Base-by-base conservation (phyloP, 2,888 invertebrate genomes). In the Drosophila pseudotalamancana region DNA sequence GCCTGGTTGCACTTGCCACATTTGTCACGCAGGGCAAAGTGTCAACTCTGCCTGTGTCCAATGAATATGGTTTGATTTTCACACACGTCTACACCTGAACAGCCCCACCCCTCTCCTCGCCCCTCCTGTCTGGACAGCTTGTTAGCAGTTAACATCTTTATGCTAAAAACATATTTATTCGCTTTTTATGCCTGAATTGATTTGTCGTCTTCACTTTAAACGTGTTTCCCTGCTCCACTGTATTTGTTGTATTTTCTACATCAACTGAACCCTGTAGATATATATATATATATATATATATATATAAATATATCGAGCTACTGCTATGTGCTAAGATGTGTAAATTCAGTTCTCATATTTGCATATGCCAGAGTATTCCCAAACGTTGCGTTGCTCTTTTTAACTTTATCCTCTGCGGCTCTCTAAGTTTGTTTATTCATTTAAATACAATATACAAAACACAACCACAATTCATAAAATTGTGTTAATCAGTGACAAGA, bases 151-250 rank as follows among this genome's bases (percentile, higher is more conserved):
- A 88, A 79, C 89, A 71, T 83, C 81, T 87, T 72, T 55, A 87
- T 77, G 89, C 77, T 83, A 88, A 88, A 88, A 88, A 82, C 75
- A 77, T 85, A 88, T 81, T 85, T 85, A 88, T 81, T 83, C 87
- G 74, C 83, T 88, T 83, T 89, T 79, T 77, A 83, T 80, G 89
- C 88, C 79, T 88, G 85, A 89, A 83, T 88, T 87, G 85, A 87
- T 84, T 84, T 82, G 87, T 83, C 87, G 85, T 78, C 85, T 86
- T 71, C 87, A 71, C 73, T 76, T 79, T 69, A 59, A 76, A 65
- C 76, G 67, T 66, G 72, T 81, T 79, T 76, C 73, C 64, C 70
- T 78, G 65, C 59, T 57, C 54, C 51, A 46, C 62, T 32, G 39
- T 56, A 12, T 53, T 50, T 59, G 6, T 50, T 57, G 21, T 53